These are phyloP conservation scores for Cryptotermes secundus DNA, from an alignment of 1,140 invertebrate species.

Conservation along the genomic window DNA sequence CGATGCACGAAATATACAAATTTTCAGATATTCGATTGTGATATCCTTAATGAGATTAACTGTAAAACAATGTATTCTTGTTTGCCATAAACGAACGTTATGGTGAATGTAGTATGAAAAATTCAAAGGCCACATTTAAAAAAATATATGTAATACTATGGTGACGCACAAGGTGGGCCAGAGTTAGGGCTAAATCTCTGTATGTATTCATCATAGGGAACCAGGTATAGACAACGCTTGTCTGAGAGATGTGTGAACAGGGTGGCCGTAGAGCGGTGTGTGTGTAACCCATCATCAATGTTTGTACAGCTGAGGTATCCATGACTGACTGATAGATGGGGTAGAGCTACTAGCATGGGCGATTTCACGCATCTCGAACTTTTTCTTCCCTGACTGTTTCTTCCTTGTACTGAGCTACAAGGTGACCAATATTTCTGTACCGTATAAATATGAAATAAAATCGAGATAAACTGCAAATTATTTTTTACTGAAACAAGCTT, in stretches of 20 bases:
- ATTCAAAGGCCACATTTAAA: too few species aligned
- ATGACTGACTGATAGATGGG: conserved; percentile 14
- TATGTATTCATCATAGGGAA: not conserved
- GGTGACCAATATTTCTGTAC: not conserved
- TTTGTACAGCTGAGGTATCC: conserved; percentile 18
- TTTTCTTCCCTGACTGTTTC: not conserved
- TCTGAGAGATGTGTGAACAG: conserved; percentile 1
- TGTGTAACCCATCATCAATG: not conserved
- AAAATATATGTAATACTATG: too few species aligned
- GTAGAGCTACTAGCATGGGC: not conserved
- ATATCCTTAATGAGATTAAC: too few species aligned
- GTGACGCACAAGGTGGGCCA: not conserved
- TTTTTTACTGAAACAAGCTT: too few species aligned
- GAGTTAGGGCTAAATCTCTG: not conserved
- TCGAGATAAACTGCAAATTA: too few species aligned
- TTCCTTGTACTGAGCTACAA: not conserved
- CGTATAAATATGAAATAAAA: not conserved
- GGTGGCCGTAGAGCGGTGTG: too few species aligned
- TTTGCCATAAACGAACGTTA: too few species aligned
- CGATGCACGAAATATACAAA: too few species aligned
- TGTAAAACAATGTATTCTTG: too few species aligned
- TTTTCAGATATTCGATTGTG: too few species aligned
- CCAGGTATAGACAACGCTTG: not conserved
- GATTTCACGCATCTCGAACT: conserved; percentile 1
- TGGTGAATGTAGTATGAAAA: too few species aligned